Evolutionary conservation across 2,888 invertebrate genomes (phyloP), one percentile per base, ranked within the genome.

Genomic region (Dascillus cervinus): DNA sequence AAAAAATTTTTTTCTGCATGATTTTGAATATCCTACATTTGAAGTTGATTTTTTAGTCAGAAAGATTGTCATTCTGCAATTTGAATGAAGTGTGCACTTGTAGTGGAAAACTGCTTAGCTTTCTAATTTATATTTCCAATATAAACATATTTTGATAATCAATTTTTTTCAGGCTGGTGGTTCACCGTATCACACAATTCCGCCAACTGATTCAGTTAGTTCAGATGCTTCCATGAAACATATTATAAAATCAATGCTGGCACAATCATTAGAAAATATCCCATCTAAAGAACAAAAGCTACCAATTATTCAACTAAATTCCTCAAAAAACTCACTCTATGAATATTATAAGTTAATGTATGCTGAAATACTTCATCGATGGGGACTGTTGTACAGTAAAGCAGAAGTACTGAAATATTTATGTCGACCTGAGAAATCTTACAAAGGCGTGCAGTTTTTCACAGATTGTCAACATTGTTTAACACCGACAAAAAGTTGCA

Each of bases 171-270:
- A 79, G 72, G 80, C 82, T 56, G 79, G 80, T 33, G 79, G 79
- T n/a, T 89, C 89, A 2, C 89, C 90, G 0, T 92, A 92, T 65
- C 88, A 85, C 58, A 92, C 92, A 3, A 85, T 91, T 34, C 82
- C 63, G 11, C 84, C 81, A 6, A 73, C 81, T 11, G 88, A 92
- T 55, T n/a, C n/a, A n/a, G 79, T 83, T 11, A 77, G 79, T 40
- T 73, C 82, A 0, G 85, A 87, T 50, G 81, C 82, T 3, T 85
- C 84, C 77, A 81, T 77, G 35, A 71, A 83, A 39, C 79, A 82
- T 14, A 73, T 77, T 17, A 60, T 81, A 3, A 76, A 78, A 50
- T 76, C 76, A 41, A 71, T 82, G 27, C 75, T 89, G 17, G 50
- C 52, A 29, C 90, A 85, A 59, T 88, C 86, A 0, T 72, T 88